A percentile compares a stretch with the other conserved stretches of the same genome.
Evolutionary conservation across 2,113 vertebrate genomes (phyloP).

Genomic region (Megatriorchis doriae): DNA sequence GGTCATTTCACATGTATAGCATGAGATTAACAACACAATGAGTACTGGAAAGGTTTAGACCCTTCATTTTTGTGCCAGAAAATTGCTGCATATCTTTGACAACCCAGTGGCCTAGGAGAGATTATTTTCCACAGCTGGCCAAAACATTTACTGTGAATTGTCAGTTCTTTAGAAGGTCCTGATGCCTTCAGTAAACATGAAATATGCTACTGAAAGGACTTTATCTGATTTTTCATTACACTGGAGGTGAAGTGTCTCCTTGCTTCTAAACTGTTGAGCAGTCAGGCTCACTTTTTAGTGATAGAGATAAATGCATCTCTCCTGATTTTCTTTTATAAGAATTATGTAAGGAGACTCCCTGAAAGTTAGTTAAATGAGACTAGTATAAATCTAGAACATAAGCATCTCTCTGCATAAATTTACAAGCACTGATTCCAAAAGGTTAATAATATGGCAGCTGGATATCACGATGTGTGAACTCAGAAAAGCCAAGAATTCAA

Average conservation of each 20-base stretch:
- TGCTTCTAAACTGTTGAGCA: neutral
- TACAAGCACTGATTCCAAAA: neutral
- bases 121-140: neutral
- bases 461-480: neutral
- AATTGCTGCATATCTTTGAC: neutral
- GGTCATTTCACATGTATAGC: neutral
- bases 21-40: neutral
- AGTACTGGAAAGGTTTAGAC: neutral
- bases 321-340: neutral
- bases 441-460: slow-evolving; percentile 22
- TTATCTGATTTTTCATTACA: neutral
- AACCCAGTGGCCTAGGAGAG: neutral
- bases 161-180: neutral
- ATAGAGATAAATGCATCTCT: neutral
- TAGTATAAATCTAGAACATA: neutral
- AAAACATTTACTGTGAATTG: neutral
- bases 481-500: neutral
- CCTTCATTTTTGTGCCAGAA: neutral
- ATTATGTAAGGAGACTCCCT: neutral
- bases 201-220: neutral
- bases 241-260: neutral
- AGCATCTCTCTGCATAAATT: slow-evolving; percentile 34
- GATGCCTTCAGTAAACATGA: neutral
- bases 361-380: neutral
- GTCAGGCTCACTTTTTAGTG: neutral